Evolutionary conservation across 2,888 invertebrate genomes (phyloP), one percentile per base, ranked within the genome.

Genomic region (Microchrysa polita): DNA sequence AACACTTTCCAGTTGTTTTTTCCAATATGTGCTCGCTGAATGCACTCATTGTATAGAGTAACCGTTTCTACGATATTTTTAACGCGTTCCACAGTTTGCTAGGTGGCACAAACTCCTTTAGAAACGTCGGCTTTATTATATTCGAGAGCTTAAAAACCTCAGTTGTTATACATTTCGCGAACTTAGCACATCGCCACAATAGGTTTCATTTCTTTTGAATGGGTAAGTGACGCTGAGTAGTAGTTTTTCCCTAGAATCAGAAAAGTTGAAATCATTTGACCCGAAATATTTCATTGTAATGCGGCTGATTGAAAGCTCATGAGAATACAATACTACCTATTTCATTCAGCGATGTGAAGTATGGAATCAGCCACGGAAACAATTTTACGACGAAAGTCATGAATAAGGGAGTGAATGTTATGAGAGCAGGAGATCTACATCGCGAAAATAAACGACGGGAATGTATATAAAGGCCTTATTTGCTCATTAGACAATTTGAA

Each of bases 241-340:
- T 48, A 12, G 48, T 48, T 61, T n/a, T 2, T 9, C 16, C 16
- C 4, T 1, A 16, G 5, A 40, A 18, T 61, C 61, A 52, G 23
- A 67, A 67, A 67, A 23, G 23, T 53, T 27, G 27, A 67, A 67
- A 67, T 67, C 67, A 67, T 67, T 67, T 53, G 27, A 67, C 67
- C 53, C 52, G 22, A 53, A 52, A 67, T 53, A 34, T 34, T 52
- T 27, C 67, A 67, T 67, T 67, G 67, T 67, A 5, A n/a, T 27
- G 27, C n/a, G 27, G 53, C 52, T 67, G 67, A 67, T 67, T 67
- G 67, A 67, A 67, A 67, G 23, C 67, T 67, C 53, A 42, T 61
- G 34, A n/a, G n/a, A 61, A 61, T 40, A 40, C 61, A 61, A 61
- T 61, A 4, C 48, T 12, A 42, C 12, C 42, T n/a, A n/a, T n/a